These are phyloP conservation scores for Spondyliosoma cantharus DNA, from an alignment of 2,797 vertebrate species.

Conservation along the genomic window DNA sequence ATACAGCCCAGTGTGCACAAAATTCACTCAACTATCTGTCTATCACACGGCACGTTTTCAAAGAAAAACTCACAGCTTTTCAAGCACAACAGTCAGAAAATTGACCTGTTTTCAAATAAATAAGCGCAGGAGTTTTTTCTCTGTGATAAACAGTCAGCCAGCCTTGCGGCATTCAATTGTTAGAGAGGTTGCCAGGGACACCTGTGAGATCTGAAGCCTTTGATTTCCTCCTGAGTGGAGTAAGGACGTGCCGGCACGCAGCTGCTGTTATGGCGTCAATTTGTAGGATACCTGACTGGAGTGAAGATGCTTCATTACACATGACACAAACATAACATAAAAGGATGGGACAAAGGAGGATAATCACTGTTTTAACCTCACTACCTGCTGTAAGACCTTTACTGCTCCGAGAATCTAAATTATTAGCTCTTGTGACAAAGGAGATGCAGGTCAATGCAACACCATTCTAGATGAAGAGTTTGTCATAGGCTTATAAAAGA, in stretches of 20 bases:
- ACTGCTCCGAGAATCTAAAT: background rate
- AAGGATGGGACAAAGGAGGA: background rate
- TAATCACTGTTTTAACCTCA: constrained; percentile 2
- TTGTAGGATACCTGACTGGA: constrained; percentile 19
- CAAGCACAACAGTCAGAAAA: background rate
- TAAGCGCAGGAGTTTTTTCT: constrained; percentile 5
- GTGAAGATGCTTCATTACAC: constrained; percentile 9
- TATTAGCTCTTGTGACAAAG: background rate
- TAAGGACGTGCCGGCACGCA: constrained; percentile 4
- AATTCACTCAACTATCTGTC: background rate
- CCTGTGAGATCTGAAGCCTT: constrained; percentile 56
- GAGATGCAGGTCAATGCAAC: too few species aligned
- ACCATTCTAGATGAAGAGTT: background rate
- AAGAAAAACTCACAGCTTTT: background rate
- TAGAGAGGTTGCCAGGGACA: constrained; percentile 48
- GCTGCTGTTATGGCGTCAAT: constrained; percentile 49
- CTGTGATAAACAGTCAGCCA: constrained; percentile 37
- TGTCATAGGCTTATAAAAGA: background rate
- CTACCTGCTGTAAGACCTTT: constrained; percentile 2
- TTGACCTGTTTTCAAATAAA: constrained; percentile 26
- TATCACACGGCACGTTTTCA: background rate
- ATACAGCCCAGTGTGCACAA: background rate
- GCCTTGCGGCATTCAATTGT: constrained; percentile 26
- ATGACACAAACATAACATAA: constrained; percentile 5
- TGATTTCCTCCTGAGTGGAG: constrained; percentile 61